Percentiles rank a stretch among this genome's conserved stretches.
phyloP scores from a whole-genome alignment of 1,140 invertebrate genomes.

The Drosophila triauraria region DNA sequence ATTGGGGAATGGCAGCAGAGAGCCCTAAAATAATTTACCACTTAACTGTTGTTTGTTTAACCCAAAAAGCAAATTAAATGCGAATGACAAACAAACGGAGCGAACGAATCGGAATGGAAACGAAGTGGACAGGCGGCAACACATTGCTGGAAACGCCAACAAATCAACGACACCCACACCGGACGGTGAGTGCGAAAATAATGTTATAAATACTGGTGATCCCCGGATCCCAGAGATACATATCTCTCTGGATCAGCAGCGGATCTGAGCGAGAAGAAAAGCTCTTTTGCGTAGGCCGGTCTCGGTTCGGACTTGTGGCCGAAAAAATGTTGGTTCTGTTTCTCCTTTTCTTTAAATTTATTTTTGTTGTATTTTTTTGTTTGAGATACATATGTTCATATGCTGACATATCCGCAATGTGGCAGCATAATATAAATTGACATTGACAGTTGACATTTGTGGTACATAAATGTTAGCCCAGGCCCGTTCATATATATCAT shows the following conservation, averaged over 20 bases:
- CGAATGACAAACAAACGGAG: conserved; percentile 51
- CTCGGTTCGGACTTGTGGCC: conserved; percentile 60
- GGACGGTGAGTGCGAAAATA: conserved; percentile 67
- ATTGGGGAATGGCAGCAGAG: conserved; percentile 40
- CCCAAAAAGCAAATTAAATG: conserved; percentile 57
- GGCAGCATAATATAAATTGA: conserved; percentile 82
- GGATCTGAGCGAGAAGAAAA: conserved; percentile 26
- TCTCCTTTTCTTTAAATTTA: conserved; percentile 21
- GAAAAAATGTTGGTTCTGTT: conserved; percentile 40
- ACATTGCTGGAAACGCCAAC: conserved; percentile 45
- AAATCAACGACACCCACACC: conserved; percentile 46
- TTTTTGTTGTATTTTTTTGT: conserved; percentile 44
- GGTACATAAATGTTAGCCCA: conserved; percentile 82
- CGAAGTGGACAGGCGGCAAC: conserved; percentile 33
- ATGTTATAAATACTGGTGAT: conserved; percentile 79
- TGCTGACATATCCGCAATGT: conserved; percentile 81
- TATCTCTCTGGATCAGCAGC: conserved; percentile 9
- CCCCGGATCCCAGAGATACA: conserved; percentile 31
- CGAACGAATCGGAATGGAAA: conserved; percentile 7
- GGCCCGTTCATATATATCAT: conserved; percentile 77
- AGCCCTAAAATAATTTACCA: conserved; percentile 57
- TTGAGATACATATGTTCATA: conserved; percentile 78
- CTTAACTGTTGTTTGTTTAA: conserved; percentile 60
- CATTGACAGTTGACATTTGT: conserved; percentile 82
- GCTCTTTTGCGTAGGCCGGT: conserved; percentile 67